Evolutionary conservation across 2,797 vertebrate genomes (phyloP), one percentile per base, ranked within the genome.

Genomic region (Rhinella marina): DNA sequence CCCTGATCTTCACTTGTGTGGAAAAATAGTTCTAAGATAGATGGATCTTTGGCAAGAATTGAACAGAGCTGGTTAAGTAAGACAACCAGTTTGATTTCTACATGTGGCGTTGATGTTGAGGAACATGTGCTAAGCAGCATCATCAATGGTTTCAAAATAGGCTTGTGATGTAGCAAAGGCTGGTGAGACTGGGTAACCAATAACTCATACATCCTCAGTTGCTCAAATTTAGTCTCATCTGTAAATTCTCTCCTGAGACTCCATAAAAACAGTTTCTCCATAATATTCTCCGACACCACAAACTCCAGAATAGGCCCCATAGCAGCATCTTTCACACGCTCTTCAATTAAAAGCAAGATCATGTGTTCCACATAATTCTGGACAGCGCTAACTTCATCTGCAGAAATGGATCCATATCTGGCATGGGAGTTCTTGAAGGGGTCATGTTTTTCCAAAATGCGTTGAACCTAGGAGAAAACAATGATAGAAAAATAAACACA

Each of bases 361-460:
- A 99, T 99, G 92, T 99, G 97, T 84, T 99, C 98, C 89, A 99
- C 98, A 0, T 99, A 99, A 93, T 99, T 99, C 94, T 99, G 98
- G 87, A 99, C 98, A 0, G 98, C 97, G 14, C 94, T 99, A 57
- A 97, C 97, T 92, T 99, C 98, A 27, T 99, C 98, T 2, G 95
- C 92, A 8, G 98, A 96, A 89, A 99, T 90, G 19, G 94, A 81
- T 16, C 96, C 96, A 4, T 96, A 93, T 81, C 94, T 94, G 0
- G 93, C 95, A 91, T 94, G 94, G 88, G 79, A 92, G 89, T 95
- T 96, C 90, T 97, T 98, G 87, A 99, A 94, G 54, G 98, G 98
- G 82, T 99, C 98, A 0, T 99, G 97, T 90, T 96, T 99, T 92
- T 99, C 98, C 87, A 99, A 93, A 91, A 99, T 98, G 94, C 98